Conservation (phyloP, 2,113 vertebrate genomes). For the Pandion haliaetus region DNA sequence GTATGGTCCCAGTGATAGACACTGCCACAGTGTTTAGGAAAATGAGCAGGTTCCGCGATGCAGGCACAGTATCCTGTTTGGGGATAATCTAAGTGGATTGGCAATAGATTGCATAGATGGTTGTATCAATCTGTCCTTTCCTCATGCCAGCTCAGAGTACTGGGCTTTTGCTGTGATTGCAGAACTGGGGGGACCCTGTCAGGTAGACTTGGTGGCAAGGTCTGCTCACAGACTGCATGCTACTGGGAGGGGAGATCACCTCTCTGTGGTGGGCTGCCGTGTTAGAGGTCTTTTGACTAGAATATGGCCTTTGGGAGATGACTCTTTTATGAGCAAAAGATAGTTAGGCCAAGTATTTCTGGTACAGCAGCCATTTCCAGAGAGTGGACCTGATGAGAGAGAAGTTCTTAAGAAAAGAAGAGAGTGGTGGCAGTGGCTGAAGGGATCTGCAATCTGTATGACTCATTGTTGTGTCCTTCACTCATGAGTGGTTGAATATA, state of each 20-base stretch:
- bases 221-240: not conserved
- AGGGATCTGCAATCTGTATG: not conserved
- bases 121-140: not conserved
- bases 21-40: not conserved
- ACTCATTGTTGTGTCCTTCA: not conserved
- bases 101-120: not conserved
- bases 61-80: not conserved
- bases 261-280: not conserved
- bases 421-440: not conserved
- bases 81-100: not conserved
- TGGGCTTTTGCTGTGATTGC: not conserved
- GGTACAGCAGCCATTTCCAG: not conserved
- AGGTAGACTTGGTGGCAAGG: not conserved
- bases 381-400: not conserved
- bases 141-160: not conserved
- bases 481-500: not conserved
- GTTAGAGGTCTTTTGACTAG: not conserved
- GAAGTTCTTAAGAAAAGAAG: not conserved
- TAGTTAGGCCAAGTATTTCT: not conserved
- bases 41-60: fast-evolving
- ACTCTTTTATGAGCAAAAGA: not conserved
- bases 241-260: not conserved
- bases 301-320: not conserved
- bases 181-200: not conserved
- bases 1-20: not conserved